phyloP scores from a whole-genome alignment of 2,113 vertebrate genomes.

The Saguinus midas region DNA sequence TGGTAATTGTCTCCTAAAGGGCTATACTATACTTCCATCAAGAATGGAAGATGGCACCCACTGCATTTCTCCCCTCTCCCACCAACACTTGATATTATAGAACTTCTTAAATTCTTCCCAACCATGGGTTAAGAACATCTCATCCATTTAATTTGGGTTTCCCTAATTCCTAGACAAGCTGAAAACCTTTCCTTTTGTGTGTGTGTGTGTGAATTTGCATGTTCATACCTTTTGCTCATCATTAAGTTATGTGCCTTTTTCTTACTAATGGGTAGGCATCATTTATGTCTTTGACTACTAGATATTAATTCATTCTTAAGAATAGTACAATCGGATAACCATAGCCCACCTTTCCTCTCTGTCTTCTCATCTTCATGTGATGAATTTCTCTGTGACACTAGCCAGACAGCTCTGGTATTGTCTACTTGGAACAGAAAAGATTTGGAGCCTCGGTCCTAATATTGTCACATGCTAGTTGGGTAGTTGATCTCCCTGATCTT shows the following conservation, averaged over 20 bases:
- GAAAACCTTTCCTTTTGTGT: not conserved
- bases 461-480: too few species aligned
- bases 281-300: not conserved
- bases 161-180: not conserved
- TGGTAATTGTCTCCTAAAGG: not conserved
- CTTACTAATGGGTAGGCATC: not conserved
- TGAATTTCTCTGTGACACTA: not conserved
- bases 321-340: not conserved
- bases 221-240: not conserved
- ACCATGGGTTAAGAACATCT: not conserved
- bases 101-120: not conserved
- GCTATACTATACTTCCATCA: not conserved
- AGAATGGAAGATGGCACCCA: not conserved
- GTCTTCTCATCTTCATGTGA: not conserved
- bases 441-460: not conserved
- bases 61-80: not conserved
- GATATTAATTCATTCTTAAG: not conserved
- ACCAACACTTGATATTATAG: not conserved
- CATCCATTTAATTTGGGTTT: not conserved
- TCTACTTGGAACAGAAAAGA: not conserved
- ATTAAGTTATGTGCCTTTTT: not conserved
- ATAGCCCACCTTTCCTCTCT: not conserved
- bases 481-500: not conserved
- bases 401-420: not conserved
- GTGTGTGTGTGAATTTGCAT: not conserved